A percentile compares a stretch with the other conserved stretches of the same genome.
phyloP scores from a whole-genome alignment of 2,888 invertebrate species.

The Rhaphigaster nebulosa region DNA sequence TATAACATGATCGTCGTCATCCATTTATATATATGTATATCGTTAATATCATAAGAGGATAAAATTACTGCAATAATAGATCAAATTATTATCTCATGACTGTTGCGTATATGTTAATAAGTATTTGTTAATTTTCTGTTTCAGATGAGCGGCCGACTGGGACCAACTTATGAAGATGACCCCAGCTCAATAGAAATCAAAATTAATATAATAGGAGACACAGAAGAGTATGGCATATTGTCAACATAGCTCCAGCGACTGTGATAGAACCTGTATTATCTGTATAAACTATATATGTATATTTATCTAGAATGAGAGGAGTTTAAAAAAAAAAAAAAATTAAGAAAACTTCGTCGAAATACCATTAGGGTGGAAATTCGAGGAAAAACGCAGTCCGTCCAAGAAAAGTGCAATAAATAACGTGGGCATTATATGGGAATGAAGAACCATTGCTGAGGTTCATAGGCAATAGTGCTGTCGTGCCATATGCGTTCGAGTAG shows the following conservation, averaged over 20 bases:
- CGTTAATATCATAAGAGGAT: too few species aligned
- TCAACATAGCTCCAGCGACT: slow-evolving; percentile 62
- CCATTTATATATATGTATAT: too few species aligned
- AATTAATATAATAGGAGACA: slow-evolving; percentile 43
- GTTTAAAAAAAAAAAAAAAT: not conserved
- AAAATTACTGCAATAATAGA: too few species aligned
- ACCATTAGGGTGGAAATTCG: not conserved
- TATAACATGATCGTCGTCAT: too few species aligned
- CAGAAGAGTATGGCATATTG: slow-evolving; percentile 62
- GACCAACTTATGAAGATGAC: slow-evolving; percentile 40
- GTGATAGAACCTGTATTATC: slow-evolving; percentile 60
- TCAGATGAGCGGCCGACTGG: slow-evolving; percentile 62
- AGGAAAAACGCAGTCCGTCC: not conserved
- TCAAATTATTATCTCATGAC: too few species aligned
- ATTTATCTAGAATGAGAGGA: not conserved
- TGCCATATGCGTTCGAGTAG: not conserved
- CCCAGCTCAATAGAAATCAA: slow-evolving; percentile 1
- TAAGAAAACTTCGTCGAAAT: not conserved
- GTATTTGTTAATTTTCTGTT: slow-evolving; percentile 54
- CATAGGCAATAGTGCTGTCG: not conserved
- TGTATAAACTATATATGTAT: slow-evolving; percentile 49
- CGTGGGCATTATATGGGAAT: not conserved
- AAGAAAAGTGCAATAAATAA: not conserved
- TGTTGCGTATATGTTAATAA: not conserved
- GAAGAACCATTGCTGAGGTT: not conserved